phyloP scores from a whole-genome alignment of 2,797 vertebrate genomes.

The Pseudochirops corinnae region DNA sequence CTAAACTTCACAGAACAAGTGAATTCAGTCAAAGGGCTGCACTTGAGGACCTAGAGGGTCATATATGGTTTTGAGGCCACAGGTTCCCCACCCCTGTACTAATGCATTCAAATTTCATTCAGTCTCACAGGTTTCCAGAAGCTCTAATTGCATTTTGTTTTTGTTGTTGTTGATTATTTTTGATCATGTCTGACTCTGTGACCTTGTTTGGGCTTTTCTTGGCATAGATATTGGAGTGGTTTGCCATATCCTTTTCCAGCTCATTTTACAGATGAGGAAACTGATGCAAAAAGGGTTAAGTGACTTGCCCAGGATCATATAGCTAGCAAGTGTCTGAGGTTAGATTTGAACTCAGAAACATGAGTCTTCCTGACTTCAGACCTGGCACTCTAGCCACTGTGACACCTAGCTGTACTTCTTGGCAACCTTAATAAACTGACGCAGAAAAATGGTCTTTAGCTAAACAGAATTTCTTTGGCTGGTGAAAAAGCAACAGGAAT shows the following conservation, averaged over 20 bases:
- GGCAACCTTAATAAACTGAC: conserved; percentile 12
- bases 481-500: neutral
- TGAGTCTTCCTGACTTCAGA: neutral
- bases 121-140: neutral
- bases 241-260: neutral
- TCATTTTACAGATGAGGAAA: neutral
- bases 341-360: neutral
- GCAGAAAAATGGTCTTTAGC: neutral
- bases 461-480: neutral
- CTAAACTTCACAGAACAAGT: too few species aligned
- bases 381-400: neutral
- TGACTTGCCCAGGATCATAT: neutral
- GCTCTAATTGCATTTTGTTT: neutral
- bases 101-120: neutral
- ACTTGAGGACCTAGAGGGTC: too few species aligned
- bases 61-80: too few species aligned
- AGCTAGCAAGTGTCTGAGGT: neutral
- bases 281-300: neutral
- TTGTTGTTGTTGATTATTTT: neutral
- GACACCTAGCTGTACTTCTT: neutral
- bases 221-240: neutral
- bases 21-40: too few species aligned
- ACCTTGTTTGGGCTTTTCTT: neutral
- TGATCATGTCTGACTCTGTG: neutral
- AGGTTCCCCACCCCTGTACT: neutral